A percentile compares a stretch with the other conserved stretches of the same genome.
These are phyloP conservation scores for Lytechinus pictus DNA, from an alignment of 35 echinoderm and acorn worm genomes.

Conservation along the genomic window DNA sequence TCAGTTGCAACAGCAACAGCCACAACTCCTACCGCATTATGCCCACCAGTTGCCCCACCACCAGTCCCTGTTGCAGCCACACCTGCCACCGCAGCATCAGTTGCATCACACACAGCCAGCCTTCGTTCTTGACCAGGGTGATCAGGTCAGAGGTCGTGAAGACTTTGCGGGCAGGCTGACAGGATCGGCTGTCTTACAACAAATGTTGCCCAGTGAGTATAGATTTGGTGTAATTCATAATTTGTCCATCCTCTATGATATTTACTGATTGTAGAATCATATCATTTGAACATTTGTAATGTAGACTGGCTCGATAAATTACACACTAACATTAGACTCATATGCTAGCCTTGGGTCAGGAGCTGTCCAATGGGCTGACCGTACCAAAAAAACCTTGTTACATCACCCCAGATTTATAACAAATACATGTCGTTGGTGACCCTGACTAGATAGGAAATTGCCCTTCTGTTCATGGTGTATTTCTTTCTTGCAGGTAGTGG, in stretches of 20 bases:
- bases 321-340: too few species aligned
- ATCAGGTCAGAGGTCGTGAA: background rate
- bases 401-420: background rate
- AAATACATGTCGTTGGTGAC: too few species aligned
- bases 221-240: too few species aligned
- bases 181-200: background rate
- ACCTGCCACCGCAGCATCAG: background rate
- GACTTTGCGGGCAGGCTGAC: background rate
- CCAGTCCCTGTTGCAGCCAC: constrained; percentile 3
- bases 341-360: too few species aligned
- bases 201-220: background rate
- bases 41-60: constrained; percentile 34
- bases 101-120: background rate
- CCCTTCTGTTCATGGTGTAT: background rate
- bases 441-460: too few species aligned
- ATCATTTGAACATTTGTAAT: too few species aligned
- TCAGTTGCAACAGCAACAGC: background rate
- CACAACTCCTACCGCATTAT: constrained; percentile 16
- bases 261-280: too few species aligned
- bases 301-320: too few species aligned
- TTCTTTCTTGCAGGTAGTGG: background rate
- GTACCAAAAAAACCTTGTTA: background rate
- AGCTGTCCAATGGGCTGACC: too few species aligned
- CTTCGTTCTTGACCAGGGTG: background rate
- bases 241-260: too few species aligned